Percentiles rank a stretch among this genome's conserved stretches.
These are phyloP conservation scores for Dicentrarchus labrax DNA, from an alignment of 2,113 vertebrate genomes.

Conservation along the genomic window DNA sequence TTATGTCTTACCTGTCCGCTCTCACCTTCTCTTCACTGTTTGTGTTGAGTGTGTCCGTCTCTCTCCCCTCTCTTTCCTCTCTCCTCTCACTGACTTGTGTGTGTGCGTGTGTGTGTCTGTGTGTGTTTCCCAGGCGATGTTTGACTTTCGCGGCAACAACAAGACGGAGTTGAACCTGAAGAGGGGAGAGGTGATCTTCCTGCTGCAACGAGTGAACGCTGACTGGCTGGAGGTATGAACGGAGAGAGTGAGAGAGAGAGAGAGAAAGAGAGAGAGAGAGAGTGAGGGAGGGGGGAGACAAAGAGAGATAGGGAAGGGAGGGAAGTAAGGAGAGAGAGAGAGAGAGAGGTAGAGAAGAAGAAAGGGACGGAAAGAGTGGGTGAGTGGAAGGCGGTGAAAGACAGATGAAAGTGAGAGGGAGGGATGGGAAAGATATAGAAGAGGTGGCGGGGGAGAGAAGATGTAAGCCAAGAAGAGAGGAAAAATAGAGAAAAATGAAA, in stretches of 20 bases:
- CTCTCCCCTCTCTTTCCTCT: constrained; percentile 48
- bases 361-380: constrained; percentile 6
- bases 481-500: constrained; percentile 14
- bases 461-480: constrained; percentile 7
- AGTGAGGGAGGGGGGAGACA: constrained; percentile 31
- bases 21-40: constrained; percentile 56
- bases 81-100: constrained; percentile 50
- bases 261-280: constrained; percentile 49
- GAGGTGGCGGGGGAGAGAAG: constrained; percentile 38
- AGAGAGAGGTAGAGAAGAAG: constrained; percentile 5
- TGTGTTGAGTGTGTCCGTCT: constrained; percentile 56
- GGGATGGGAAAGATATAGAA: constrained; percentile 28
- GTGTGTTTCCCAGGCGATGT: constrained; percentile 87
- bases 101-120: constrained; percentile 48
- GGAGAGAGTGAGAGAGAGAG: constrained; percentile 59
- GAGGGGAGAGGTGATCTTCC: constrained; percentile 94
- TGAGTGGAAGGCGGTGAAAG: not conserved
- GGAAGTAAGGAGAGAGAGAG: constrained; percentile 23
- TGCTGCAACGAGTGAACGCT: constrained; percentile 92
- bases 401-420: constrained; percentile 22
- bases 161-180: constrained; percentile 93
- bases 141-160: constrained; percentile 91
- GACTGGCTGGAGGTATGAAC: constrained; percentile 96
- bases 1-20: constrained; percentile 68
- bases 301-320: constrained; percentile 58